These are phyloP conservation scores for Cheilosia vulpina DNA, from an alignment of 2,888 invertebrate genomes.

Conservation along the genomic window DNA sequence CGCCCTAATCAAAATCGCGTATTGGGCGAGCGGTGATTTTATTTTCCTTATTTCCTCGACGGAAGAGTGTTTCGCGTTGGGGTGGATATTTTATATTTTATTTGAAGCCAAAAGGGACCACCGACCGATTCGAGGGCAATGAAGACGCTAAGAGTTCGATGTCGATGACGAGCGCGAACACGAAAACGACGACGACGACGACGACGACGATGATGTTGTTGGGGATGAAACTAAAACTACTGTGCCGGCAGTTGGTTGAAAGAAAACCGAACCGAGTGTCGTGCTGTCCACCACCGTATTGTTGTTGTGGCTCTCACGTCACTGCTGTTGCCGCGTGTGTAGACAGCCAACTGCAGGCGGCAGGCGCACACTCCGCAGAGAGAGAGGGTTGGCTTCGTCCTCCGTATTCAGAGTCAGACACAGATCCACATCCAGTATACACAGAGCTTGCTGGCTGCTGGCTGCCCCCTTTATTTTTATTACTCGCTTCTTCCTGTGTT, in stretches of 20 bases:
- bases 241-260: slow-evolving; percentile 68
- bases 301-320: slow-evolving; percentile 40
- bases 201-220: slow-evolving; percentile 52
- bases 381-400: slow-evolving; percentile 67
- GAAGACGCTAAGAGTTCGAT: slow-evolving; percentile 26
- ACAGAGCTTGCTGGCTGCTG: slow-evolving; percentile 9
- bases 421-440: neutral
- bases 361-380: slow-evolving; percentile 70
- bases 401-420: neutral
- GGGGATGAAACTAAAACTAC: slow-evolving; percentile 68
- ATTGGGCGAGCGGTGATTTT: slow-evolving; percentile 26
- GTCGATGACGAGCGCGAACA: slow-evolving; percentile 33
- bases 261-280: slow-evolving; percentile 37
- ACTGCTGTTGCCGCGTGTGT: slow-evolving; percentile 37
- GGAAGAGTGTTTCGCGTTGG: slow-evolving; percentile 51
- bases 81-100: slow-evolving; percentile 52
- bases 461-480: slow-evolving; percentile 63
- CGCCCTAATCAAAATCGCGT: slow-evolving; percentile 71
- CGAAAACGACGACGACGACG: slow-evolving; percentile 1
- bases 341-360: slow-evolving; percentile 54
- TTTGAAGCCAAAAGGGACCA: slow-evolving; percentile 15
- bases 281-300: slow-evolving; percentile 3
- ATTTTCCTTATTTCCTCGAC: slow-evolving; percentile 24
- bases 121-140: slow-evolving; percentile 15
- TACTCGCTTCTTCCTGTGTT: slow-evolving; percentile 64